phyloP scores from a whole-genome alignment of 2,113 vertebrate species.

The Rhizomys pruinosus region DNA sequence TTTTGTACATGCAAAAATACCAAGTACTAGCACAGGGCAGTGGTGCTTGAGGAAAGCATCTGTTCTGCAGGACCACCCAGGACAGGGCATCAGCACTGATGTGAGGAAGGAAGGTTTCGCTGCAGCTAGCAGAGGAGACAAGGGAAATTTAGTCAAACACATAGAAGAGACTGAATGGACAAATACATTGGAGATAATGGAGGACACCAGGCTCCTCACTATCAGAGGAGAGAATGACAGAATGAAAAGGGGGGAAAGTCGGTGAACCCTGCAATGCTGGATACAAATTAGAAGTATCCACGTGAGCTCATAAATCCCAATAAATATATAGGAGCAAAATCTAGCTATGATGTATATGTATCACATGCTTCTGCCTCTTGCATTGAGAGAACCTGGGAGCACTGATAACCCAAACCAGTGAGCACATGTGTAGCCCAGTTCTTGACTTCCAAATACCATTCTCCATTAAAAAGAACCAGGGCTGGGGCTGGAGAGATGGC shows the following conservation, averaged over 20 bases:
- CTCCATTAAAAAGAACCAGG: neutral
- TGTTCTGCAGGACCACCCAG: neutral
- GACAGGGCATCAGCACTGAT: neutral
- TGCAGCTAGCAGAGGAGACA: neutral
- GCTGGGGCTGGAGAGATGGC: no score
- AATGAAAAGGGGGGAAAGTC: neutral
- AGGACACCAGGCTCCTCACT: neutral
- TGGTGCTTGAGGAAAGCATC: neutral
- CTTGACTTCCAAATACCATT: neutral
- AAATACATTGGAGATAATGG: neutral
- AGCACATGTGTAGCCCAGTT: neutral
- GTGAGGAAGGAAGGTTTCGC: neutral
- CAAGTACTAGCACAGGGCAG: neutral
- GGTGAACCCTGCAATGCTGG: neutral
- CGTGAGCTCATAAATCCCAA: neutral
- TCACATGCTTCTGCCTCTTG: neutral
- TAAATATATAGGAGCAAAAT: no score
- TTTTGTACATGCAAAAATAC: neutral
- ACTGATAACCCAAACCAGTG: neutral
- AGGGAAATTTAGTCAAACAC: neutral
- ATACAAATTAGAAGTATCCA: neutral
- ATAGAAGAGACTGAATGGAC: neutral
- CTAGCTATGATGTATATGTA: neutral
- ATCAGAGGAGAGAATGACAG: neutral
- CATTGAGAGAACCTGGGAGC: neutral